Conservation (phyloP, 2,113 vertebrate genomes). For the Dendropsophus ebraccatus region DNA sequence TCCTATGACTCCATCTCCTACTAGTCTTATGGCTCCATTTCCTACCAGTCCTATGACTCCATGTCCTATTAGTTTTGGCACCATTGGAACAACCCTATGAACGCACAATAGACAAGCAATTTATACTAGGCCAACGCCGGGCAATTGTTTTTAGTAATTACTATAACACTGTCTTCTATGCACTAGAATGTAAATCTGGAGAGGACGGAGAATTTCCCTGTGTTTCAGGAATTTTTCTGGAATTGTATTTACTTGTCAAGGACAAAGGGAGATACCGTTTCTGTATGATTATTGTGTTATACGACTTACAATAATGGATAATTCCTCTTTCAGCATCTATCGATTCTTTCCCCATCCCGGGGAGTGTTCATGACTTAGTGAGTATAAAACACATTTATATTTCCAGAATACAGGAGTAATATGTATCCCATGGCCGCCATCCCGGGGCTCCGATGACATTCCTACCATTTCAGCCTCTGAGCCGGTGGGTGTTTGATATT, state of each 20-base stretch:
- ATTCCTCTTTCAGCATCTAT: not conserved
- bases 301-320: not conserved
- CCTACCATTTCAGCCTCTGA: not conserved
- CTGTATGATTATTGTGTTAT: not conserved
- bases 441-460: not conserved
- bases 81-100: too few relatives aligned
- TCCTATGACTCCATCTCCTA: too few relatives aligned
- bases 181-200: too few relatives aligned
- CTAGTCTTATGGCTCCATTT: too few relatives aligned
- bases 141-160: too few relatives aligned
- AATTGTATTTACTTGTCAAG: not conserved
- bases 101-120: too few relatives aligned
- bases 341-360: not conserved
- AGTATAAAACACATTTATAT: not conserved
- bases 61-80: too few relatives aligned
- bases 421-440: not conserved
- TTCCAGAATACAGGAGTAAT: not conserved
- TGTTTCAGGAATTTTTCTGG: not conserved
- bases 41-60: too few relatives aligned
- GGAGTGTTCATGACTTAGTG: not conserved
- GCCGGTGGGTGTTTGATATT: not conserved
- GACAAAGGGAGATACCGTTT: not conserved
- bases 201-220: not conserved
- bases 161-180: too few relatives aligned
- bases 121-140: too few relatives aligned